Conservation (phyloP, 2,113 vertebrate species). For the Sula dactylatra region DNA sequence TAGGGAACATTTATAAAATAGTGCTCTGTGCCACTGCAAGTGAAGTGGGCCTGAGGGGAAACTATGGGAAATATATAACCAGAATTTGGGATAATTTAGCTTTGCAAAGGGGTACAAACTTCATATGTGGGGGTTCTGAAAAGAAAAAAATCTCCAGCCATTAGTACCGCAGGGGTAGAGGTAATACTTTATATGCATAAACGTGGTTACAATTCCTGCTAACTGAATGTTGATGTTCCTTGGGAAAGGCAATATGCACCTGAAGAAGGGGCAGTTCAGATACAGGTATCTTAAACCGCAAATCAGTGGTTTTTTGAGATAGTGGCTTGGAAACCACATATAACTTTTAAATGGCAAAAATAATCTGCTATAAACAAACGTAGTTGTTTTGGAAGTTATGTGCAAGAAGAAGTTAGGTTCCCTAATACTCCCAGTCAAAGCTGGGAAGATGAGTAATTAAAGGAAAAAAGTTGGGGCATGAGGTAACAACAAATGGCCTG, state of each 20-base stretch:
- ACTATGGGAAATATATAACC: neutral
- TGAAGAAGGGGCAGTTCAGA: neutral
- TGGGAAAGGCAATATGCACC: neutral
- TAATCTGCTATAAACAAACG: neutral
- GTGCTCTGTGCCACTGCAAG: neutral
- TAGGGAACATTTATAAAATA: neutral
- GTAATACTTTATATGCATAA: neutral
- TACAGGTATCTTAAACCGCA: neutral
- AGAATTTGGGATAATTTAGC: neutral
- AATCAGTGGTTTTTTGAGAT: neutral
- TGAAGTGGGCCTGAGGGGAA: neutral
- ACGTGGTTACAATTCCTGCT: neutral
- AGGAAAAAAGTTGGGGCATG: neutral
- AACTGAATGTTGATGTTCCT: neutral
- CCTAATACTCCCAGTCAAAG: neutral
- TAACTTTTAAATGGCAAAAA: neutral
- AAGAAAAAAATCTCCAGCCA: neutral
- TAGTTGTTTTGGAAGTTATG: neutral
- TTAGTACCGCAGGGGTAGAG: neutral
- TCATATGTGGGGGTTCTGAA: neutral
- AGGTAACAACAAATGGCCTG: neutral
- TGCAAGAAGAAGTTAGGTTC: neutral
- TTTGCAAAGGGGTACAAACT: neutral
- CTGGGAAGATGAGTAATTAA: neutral
- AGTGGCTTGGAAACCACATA: neutral